Base-by-base conservation (phyloP, 2,888 invertebrate species). In the Nomada fucata region DNA sequence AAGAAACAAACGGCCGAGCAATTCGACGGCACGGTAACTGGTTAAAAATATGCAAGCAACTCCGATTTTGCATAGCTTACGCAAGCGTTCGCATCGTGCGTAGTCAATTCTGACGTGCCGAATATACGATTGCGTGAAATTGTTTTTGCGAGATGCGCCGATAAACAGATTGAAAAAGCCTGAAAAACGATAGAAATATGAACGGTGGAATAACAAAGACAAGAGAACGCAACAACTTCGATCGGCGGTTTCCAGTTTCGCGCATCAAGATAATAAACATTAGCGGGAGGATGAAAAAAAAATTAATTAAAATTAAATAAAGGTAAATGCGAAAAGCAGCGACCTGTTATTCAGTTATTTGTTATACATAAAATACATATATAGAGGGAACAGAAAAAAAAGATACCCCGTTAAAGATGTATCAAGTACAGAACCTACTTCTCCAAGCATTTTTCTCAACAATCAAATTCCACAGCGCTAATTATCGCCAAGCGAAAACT, bases 71-170 rank as follows among this genome's bases (percentile, higher is more conserved):
- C 63, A 29, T 7, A 44, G 44, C 55, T 72, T 72, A 72, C 72
- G 72, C 72, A 64, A 72, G 63, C 72, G 29, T 72, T 72, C 63
- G 29, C 53, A 72, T 63, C 55, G 63, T 26, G 4, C 42, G 23
- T 1, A 64, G 20, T 60, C 18, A 52, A 73, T n/a, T 77, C 60
- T 52, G 59, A 60, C 53, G 59, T 59, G 18, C 1, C 15, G 36
- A 26, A 44, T 63, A 44, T 20, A 20, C 44, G 57, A 57, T 68
- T 57, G 42, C 68, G 55, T 20, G 13, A 36, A 57, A 5, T 57
- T 68, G 55, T 42, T 68, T 55, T 68, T 5, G 50, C 18, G 7
- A 26, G 18, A 18, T 26, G 44, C n/a, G 4, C 60, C 26, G 29
- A 20, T 15, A 55, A 55, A 68, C 23, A 11, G 55, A 68, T 55